Evolutionary conservation across 1,140 invertebrate species (phyloP), one percentile per base, ranked within the genome.

Genomic region (Ctenoplectra terminalis): DNA sequence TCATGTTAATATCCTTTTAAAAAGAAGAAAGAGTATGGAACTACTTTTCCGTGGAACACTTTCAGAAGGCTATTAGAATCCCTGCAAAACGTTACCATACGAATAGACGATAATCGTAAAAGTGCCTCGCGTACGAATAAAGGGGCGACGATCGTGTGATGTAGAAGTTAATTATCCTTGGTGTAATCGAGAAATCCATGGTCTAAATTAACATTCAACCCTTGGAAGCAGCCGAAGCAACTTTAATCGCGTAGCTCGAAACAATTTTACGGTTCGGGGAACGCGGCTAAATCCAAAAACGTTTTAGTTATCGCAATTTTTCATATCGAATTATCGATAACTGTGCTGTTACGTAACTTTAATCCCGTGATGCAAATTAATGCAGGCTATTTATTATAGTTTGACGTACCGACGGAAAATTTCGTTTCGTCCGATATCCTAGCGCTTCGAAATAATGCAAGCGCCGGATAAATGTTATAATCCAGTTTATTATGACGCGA

Each of bases 151-250:
- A 50, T 70, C 31, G 29, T 11, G 20, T 31, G 20, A 17, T 50
- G 23, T 80, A 81, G 84, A 83, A 69, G 26, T 87, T 84, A 87
- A 87, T 87, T 84, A 87, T 71, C 61, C 71, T 87, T 74, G 76
- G 48, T 56, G 60, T 34, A 76, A 76, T 56, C 54, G 79, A 78
- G 73, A 76, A 86, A 81, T 75, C 71, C 63, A 23, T 31, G 40
- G 52, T 40, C 26, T 56, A 54, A 70, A 85, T 86, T 76, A 86
- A 82, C 84, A 64, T 82, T 85, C 75, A 78, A 46, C 58, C 76
- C 54, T 63, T 52, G 29, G 6, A 58, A 34, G 52, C 40, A 82
- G 54, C 17, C 43, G 40, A 23, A 67, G 37, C 60, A 26, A 61
- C 54, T 85, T 67, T 73, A 67, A 70, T 34, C 71, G 23, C 17